Percentiles rank a stretch among this genome's conserved stretches.
Conservation (phyloP, 1,140 invertebrate genomes). For the Zophobas morio region DNA sequence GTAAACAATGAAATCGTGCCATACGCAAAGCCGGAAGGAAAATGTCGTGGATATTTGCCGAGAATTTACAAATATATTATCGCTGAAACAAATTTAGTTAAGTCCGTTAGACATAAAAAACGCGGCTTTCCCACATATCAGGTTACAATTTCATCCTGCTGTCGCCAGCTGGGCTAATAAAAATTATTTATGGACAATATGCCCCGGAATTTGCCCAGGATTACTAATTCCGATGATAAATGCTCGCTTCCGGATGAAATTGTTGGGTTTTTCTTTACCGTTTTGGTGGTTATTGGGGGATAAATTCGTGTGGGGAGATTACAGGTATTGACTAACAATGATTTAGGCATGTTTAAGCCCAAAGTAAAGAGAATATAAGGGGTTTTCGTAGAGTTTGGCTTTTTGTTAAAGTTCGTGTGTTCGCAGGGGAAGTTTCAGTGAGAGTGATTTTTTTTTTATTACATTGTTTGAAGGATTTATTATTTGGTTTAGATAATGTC, state of each 20-base stretch:
- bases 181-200: conserved; percentile 38
- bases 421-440: not conserved
- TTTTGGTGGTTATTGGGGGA: conserved; percentile 12
- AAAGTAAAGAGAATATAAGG: conserved; percentile 18
- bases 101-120: conserved; percentile 4
- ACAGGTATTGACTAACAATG: conserved; percentile 25
- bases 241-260: not conserved
- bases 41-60: not conserved
- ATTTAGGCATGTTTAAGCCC: conserved; percentile 26
- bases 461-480: too few relatives aligned
- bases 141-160: conserved; percentile 18
- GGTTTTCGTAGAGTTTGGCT: conserved; percentile 24
- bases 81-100: not conserved
- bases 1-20: conserved; percentile 2
- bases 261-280: conserved; percentile 5
- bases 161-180: conserved; percentile 18
- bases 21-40: not conserved
- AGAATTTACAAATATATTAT: not conserved
- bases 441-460: too few relatives aligned
- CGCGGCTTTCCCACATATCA: conserved; percentile 3
- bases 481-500: too few relatives aligned
- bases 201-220: conserved; percentile 9
- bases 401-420: conserved; percentile 27
- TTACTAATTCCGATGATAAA: conserved; percentile 30
- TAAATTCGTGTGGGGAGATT: conserved; percentile 18